These are phyloP conservation scores for Entomobrya multifasciata DNA, from an alignment of 2,888 invertebrate genomes.

Conservation along the genomic window DNA sequence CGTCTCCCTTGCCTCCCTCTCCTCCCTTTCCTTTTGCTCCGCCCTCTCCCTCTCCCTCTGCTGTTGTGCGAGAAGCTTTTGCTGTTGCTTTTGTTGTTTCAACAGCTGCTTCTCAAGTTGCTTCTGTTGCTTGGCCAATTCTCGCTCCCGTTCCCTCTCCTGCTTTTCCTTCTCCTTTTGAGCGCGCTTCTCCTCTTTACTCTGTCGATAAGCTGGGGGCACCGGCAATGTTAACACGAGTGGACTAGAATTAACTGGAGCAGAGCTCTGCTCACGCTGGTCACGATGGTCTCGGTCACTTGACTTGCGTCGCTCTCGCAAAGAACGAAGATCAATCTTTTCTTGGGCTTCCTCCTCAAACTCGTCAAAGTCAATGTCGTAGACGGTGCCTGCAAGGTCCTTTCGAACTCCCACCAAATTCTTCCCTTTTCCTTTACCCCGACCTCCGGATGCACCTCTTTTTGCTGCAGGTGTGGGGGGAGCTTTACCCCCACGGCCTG, in stretches of 20 bases:
- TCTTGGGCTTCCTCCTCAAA: slow-evolving; percentile 85
- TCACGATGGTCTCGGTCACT: slow-evolving; percentile 66
- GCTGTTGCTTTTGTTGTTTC: slow-evolving; percentile 30
- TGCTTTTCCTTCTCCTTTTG: slow-evolving; percentile 25
- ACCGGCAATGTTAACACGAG: slow-evolving; percentile 53
- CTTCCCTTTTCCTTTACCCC: slow-evolving; percentile 82
- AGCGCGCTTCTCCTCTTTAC: slow-evolving; percentile 37
- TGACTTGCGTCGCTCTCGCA: slow-evolving; percentile 78
- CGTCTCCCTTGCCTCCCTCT: too few relatives aligned
- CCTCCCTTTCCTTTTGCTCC: neutral
- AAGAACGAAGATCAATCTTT: slow-evolving; percentile 80
- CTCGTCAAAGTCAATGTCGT: slow-evolving; percentile 92
- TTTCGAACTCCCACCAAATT: slow-evolving; percentile 77
- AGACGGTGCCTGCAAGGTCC: slow-evolving; percentile 86
- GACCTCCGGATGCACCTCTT: slow-evolving; percentile 81
- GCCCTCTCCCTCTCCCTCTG: neutral
- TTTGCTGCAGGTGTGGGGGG: slow-evolving; percentile 45
- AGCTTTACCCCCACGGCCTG: slow-evolving; percentile 65
- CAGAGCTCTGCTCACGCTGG: neutral
- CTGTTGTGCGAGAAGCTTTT: neutral
- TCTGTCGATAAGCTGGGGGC: slow-evolving; percentile 32
- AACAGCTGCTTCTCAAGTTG: slow-evolving; percentile 5
- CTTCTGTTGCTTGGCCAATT: slow-evolving; percentile 10
- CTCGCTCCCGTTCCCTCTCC: slow-evolving; percentile 17
- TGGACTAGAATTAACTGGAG: slow-evolving; percentile 53